Conservation (phyloP, 2,113 vertebrate species). For the Phycodurus eques region DNA sequence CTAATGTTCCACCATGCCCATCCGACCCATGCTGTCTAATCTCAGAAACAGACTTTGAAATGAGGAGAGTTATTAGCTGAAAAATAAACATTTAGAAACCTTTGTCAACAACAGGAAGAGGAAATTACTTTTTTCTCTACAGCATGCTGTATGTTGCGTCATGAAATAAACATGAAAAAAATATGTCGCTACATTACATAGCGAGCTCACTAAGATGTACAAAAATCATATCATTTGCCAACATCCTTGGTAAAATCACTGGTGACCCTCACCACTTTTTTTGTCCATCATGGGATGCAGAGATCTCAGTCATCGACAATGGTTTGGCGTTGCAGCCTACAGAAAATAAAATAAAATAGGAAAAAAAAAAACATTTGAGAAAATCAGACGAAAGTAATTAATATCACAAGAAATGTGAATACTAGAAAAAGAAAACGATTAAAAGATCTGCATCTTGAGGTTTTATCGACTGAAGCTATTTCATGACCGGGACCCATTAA, state of each 20-base stretch:
- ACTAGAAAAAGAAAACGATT: not conserved
- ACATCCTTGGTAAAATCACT: conserved; percentile 2
- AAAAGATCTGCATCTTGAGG: not conserved
- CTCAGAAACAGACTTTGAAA: conserved; percentile 37
- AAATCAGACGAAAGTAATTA: not conserved
- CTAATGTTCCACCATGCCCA: conserved; percentile 45
- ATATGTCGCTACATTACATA: not conserved
- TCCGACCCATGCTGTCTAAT: conserved; percentile 36
- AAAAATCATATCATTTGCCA: not conserved
- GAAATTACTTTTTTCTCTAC: conserved; percentile 10
- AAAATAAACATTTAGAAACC: conserved; percentile 22
- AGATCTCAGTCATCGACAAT: conserved; percentile 72
- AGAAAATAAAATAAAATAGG: not conserved
- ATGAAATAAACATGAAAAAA: not conserved
- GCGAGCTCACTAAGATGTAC: not conserved
- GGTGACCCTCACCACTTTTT: conserved; percentile 80
- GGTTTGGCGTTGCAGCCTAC: conserved; percentile 59
- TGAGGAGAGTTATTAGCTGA: conserved; percentile 26
- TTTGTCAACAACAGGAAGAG: conserved; percentile 4
- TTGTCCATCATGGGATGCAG: conserved; percentile 83
- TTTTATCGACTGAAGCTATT: not conserved
- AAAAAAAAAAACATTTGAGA: not conserved
- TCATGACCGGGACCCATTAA: not conserved
- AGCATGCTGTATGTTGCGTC: not conserved
- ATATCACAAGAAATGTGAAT: not conserved